A percentile compares a stretch with the other conserved stretches of the same genome.
Evolutionary conservation across 2,797 vertebrate species (phyloP).

Genomic region (Cercopithecus hamlyni): DNA sequence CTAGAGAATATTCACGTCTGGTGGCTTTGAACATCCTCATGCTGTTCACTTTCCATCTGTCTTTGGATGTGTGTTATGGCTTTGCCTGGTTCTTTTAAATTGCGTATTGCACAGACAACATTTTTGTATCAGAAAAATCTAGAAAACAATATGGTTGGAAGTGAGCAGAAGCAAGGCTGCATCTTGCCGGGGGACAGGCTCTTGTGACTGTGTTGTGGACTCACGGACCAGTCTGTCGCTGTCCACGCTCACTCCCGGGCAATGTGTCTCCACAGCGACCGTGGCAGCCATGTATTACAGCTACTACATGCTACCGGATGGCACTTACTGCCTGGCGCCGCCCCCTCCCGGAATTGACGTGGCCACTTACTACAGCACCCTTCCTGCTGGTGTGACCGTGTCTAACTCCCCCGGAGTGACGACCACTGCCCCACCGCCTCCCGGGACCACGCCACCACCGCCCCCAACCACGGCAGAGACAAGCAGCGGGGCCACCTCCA

Average conservation of each 20-base stretch:
- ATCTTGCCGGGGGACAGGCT: not conserved
- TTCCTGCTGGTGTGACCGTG: constrained; percentile 88
- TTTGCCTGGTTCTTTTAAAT: not conserved
- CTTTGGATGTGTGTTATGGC: not conserved
- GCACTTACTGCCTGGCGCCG: constrained; percentile 95
- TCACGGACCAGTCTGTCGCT: not conserved
- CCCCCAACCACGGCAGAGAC: constrained; percentile 80
- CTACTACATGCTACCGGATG: constrained; percentile 98
- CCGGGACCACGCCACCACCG: constrained; percentile 86
- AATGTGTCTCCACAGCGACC: constrained; percentile 79
- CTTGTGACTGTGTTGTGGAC: fast-evolving
- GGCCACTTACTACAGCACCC: constrained; percentile 89
- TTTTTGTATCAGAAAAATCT: fast-evolving
- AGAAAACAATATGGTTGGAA: fast-evolving
- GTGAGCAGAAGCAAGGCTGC: fast-evolving
- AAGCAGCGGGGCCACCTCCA: constrained; percentile 78
- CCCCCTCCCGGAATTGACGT: constrained; percentile 95
- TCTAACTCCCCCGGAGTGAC: constrained; percentile 83
- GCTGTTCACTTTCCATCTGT: not conserved
- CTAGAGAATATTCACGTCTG: not conserved
- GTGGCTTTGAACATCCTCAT: not conserved
- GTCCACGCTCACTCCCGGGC: not conserved
- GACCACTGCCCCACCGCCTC: constrained; percentile 86
- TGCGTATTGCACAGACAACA: not conserved
- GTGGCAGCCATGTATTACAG: constrained; percentile 95